Evolutionary conservation across 2,797 vertebrate genomes (phyloP), one percentile per base, ranked within the genome.

Genomic region (Amniataba percoides): DNA sequence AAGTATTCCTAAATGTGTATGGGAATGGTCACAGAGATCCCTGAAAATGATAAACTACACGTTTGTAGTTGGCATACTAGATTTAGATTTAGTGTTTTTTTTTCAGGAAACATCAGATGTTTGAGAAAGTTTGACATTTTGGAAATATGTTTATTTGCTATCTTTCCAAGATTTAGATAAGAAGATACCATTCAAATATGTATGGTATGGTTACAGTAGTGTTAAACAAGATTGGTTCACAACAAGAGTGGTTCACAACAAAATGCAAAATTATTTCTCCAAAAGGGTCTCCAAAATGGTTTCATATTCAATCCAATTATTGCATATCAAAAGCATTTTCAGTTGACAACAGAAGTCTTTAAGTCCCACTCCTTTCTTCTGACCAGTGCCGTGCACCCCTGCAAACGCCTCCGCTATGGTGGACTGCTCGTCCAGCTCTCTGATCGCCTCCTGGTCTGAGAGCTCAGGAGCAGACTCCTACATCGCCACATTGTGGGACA

Each of bases 371-470:
- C 14, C 6, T 42, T 0, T 73, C 49, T 36, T 49, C 64, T 64
- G 51, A 48, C 27, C 77, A 96, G 95, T 89, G 13, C 95, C 95
- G 0, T 96, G 95, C 64, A 87, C 80, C 36, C 94, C 95, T n/a
- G 83, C 43, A 49, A 85, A 89, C 14, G 5, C 92, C 68, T 79
- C 80, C 1, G 60, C 92, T 8, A 31, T 25, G 56, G 60, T 95
- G 23, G 46, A 80, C 82, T 96, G 96, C 55, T 43, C 78, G 15
- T 43, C 57, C 34, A 92, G 86, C 2, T 16, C 61, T 55, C 82
- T 95, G 85, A 67, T 56, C 0, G 82, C 95, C 34, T 93, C 78
- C 53, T 96, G 95, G 95, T 74, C 80, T 1, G 46, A 88, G 67
- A 94, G 91, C 18, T 5, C 49, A 0, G 95, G 95, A 13, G 94